Conservation (phyloP, 2,888 invertebrate species). For the Stenolophus ochropezus region DNA sequence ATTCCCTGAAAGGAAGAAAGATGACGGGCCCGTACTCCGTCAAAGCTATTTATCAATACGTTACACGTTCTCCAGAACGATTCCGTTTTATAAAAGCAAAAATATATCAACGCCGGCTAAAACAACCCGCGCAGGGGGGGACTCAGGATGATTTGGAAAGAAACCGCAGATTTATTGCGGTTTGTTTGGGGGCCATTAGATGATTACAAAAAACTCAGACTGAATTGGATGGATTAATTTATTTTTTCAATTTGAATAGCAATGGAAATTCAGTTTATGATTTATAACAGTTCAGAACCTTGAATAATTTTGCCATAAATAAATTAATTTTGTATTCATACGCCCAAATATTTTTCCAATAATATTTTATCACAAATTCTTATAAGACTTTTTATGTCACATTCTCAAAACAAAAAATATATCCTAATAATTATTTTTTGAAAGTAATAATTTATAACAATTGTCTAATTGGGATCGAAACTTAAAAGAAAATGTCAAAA, state of each 20-base stretch:
- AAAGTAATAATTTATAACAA: too few relatives aligned
- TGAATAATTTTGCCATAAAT: not conserved
- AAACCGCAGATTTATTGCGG: slow-evolving; percentile 11
- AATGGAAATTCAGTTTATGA: not conserved
- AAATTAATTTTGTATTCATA: not conserved
- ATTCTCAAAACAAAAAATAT: too few relatives aligned
- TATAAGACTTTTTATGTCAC: too few relatives aligned
- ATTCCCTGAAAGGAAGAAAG: slow-evolving; percentile 41
- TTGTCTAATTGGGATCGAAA: too few relatives aligned
- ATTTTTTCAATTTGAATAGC: slow-evolving; percentile 4
- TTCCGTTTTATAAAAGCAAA: slow-evolving; percentile 47
- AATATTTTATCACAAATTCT: too few relatives aligned
- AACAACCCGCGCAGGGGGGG: not conserved
- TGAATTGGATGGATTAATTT: slow-evolving; percentile 3
- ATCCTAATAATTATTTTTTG: too few relatives aligned
- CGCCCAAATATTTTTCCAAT: not conserved
- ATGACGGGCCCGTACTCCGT: slow-evolving; percentile 30
- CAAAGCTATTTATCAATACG: slow-evolving; percentile 50
- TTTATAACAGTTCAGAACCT: not conserved
- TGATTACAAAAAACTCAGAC: slow-evolving; percentile 15
- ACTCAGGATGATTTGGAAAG: not conserved
- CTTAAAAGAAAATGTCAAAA: too few relatives aligned
- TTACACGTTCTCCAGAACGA: slow-evolving; percentile 17
- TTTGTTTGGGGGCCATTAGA: slow-evolving; percentile 11
- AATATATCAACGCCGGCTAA: slow-evolving; percentile 47